Conservation (phyloP, 2,888 invertebrate species). For the Ditula angustiorana region DNA sequence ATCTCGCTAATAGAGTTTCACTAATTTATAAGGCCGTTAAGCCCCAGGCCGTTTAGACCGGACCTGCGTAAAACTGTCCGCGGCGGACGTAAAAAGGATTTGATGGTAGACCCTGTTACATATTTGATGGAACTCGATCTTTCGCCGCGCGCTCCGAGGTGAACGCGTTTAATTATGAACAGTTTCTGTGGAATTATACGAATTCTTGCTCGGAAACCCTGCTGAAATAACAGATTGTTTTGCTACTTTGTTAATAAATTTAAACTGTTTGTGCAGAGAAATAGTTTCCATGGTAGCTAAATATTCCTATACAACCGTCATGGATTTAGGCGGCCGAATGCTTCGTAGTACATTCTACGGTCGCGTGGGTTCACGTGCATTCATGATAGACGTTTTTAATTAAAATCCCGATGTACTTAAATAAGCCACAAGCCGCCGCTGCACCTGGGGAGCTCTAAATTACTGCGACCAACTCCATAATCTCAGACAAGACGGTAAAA, state of each 20-base stretch:
- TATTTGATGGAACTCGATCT: conserved; percentile 77
- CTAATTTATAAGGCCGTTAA: conserved; percentile 84
- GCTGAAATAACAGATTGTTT: conserved; percentile 51
- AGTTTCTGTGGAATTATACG: conserved; percentile 62
- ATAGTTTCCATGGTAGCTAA: conserved; percentile 14
- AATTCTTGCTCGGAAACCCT: conserved; percentile 57
- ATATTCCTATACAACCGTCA: conserved; percentile 10
- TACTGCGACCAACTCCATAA: conserved; percentile 50
- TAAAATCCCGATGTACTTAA: conserved; percentile 72
- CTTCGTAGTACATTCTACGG: background rate
- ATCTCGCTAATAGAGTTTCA: conserved; percentile 85
- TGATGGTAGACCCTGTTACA: conserved; percentile 76
- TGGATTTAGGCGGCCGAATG: background rate
- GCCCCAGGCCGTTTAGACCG: conserved; percentile 57
- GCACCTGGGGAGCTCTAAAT: conserved; percentile 77
- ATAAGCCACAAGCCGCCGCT: conserved; percentile 67
- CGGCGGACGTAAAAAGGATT: conserved; percentile 78
- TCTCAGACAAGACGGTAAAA: conserved; percentile 55
- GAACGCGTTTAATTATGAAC: conserved; percentile 74
- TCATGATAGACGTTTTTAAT: conserved; percentile 75
- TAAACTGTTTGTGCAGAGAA: conserved; percentile 31
- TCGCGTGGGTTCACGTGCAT: conserved; percentile 45
- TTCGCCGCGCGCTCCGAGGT: conserved; percentile 62
- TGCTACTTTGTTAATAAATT: conserved; percentile 49
- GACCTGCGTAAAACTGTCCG: conserved; percentile 76